These are phyloP conservation scores for Globodera ellingtonae DNA, from an alignment of 1,140 invertebrate species.

Conservation along the genomic window DNA sequence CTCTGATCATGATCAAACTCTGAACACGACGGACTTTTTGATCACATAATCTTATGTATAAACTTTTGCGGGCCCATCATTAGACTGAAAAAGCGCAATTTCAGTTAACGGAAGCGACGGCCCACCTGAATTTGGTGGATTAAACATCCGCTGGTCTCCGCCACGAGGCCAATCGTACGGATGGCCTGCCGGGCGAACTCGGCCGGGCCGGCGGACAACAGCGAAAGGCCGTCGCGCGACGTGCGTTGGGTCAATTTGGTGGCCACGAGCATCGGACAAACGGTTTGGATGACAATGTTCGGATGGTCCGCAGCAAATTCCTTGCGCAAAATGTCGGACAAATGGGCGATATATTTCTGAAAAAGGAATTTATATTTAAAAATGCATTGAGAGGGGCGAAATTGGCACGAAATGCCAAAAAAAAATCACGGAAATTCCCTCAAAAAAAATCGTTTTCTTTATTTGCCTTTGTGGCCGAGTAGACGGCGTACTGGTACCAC, in stretches of 20 bases:
- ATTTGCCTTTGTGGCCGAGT: constrained; percentile 51
- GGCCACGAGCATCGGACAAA: constrained; percentile 50
- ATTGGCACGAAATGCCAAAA: background rate
- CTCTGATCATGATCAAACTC: no score
- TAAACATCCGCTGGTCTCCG: constrained; percentile 23
- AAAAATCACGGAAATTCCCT: background rate
- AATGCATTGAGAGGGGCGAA: background rate
- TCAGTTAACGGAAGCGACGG: background rate
- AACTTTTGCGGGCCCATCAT: no score
- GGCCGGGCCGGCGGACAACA: background rate
- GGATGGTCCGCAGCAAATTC: constrained; percentile 32
- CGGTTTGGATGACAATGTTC: constrained; percentile 44
- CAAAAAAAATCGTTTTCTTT: background rate
- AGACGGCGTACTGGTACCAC: constrained; percentile 36
- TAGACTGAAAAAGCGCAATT: no score
- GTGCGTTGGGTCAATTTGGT: constrained; percentile 43
- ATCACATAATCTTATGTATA: no score
- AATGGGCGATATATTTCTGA: constrained; percentile 47
- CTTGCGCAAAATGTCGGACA: constrained; percentile 34
- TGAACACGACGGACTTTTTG: no score
- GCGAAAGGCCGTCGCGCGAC: background rate
- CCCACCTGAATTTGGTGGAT: constrained; percentile 20
- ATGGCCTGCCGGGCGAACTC: constrained; percentile 19
- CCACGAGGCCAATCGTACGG: constrained; percentile 20
- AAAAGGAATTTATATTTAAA: background rate